Evolutionary conservation across 2,888 invertebrate species (phyloP).

Genomic region (Eupithecia centaureata): DNA sequence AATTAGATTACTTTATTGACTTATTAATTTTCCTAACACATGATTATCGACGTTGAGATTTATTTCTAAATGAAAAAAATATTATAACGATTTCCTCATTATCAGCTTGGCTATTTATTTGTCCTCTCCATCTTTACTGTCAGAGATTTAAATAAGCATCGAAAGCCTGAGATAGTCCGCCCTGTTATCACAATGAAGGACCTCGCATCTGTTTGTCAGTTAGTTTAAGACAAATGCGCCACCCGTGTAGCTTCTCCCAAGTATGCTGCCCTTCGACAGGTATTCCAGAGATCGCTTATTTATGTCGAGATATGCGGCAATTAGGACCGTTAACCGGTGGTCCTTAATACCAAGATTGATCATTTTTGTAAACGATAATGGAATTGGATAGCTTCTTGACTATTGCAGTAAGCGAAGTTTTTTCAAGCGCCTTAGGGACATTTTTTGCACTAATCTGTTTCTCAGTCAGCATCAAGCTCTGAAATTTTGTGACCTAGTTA

Average conservation of each 20-base stretch:
- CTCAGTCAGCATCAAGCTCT: background rate
- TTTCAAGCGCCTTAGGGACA: background rate
- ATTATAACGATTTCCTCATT: slow-evolving; percentile 70
- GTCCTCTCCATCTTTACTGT: slow-evolving; percentile 60
- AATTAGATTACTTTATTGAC: slow-evolving; percentile 30
- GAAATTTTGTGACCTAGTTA: background rate
- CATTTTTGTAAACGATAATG: slow-evolving; percentile 17
- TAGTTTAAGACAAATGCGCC: slow-evolving; percentile 69
- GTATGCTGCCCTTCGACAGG: slow-evolving; percentile 55
- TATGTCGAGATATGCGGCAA: slow-evolving; percentile 38
- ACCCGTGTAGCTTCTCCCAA: slow-evolving; percentile 70
- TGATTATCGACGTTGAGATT: background rate
- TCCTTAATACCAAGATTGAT: slow-evolving; percentile 27
- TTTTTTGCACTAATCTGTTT: background rate
- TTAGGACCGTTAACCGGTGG: slow-evolving; percentile 35
- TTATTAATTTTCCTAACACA: slow-evolving; percentile 40
- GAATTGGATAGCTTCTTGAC: background rate
- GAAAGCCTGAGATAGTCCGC: slow-evolving; percentile 73
- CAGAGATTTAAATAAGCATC: slow-evolving; percentile 77
- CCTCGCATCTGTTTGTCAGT: slow-evolving; percentile 79
- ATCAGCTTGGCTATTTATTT: slow-evolving; percentile 81
- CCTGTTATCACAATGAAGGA: slow-evolving; percentile 70
- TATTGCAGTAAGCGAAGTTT: background rate
- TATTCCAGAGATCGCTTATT: slow-evolving; percentile 48
- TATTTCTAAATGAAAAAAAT: background rate